Evolutionary conservation across 1,140 invertebrate genomes (phyloP), one percentile per base, ranked within the genome.

Genomic region (Calephelis nemesis): DNA sequence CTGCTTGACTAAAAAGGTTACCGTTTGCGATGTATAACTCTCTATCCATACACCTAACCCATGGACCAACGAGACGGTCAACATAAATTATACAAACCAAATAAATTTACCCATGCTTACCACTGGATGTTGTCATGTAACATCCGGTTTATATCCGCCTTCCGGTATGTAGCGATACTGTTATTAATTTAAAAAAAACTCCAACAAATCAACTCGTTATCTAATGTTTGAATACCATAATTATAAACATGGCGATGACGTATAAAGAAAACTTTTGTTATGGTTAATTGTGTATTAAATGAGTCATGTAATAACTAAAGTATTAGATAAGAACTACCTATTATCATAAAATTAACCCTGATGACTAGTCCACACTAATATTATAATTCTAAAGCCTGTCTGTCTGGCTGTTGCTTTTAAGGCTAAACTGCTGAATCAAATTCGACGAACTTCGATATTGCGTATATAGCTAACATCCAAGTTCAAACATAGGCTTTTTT

Each of bases 231-330:
- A 54, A 54, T 11, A 54, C 19, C 30, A 54, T 54, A 19, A 54
- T 54, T 30, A 54, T 54, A 54, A 54, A 54, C 52, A 54, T 10
- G 52, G 15, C 30, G 15, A 19, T 54, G 52, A 39, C 52, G 52
- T 39, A 15, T 9, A 54, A 54, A 11, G 52, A 54, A 54, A 54
- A 54, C 19, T 54, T 54, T 54, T 54, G 52, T 54, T 54, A 54
- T 39, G 52, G 19, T 30, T 30, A 54, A 54, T 30, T 6, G 15
- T 54, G 52, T 54, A 19, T 9, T 10, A 19, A 54, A 54, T 54
- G 52, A 54, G 52, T 54, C 52, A 54, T 30, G 15, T 54, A 54
- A 54, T 30, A 54, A 54, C 52, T 9, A 54, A 54, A 54, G 52
- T 54, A 15, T 54, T 54, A 54, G 52, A 39, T 54, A 54, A 54